Percentiles rank a stretch among this genome's conserved stretches.
Evolutionary conservation across 2,797 vertebrate species (phyloP).

Genomic region (Hephaestus fuliginosus): DNA sequence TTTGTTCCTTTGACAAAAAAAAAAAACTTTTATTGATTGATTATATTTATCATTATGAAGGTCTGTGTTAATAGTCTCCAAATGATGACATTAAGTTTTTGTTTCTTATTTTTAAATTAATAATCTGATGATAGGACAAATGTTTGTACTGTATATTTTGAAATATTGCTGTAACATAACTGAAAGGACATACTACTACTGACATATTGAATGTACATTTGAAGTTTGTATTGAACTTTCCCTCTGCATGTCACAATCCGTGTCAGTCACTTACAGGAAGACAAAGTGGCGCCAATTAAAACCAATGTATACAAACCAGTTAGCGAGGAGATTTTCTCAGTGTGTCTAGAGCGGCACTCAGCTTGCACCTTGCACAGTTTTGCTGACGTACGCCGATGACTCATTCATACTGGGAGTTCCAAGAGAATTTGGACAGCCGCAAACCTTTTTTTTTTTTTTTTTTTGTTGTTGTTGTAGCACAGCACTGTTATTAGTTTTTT

Average conservation of each 20-base stretch:
- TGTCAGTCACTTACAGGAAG: neutral
- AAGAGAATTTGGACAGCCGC: conserved; percentile 40
- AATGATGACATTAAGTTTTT: neutral
- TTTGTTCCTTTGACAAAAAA: neutral
- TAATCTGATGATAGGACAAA: neutral
- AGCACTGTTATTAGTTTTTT: conserved; percentile 45
- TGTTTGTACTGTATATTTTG: neutral
- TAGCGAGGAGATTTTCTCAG: conserved; percentile 7
- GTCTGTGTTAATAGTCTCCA: neutral
- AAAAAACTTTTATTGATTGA: neutral
- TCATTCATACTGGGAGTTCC: conserved; percentile 50
- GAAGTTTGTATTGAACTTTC: neutral
- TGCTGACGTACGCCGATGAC: conserved; percentile 45
- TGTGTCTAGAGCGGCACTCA: conserved; percentile 13
- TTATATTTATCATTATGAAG: neutral
- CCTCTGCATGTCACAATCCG: neutral
- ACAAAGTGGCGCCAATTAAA: neutral
- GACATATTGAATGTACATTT: neutral
- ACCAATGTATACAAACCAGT: neutral
- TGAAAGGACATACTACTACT: neutral
- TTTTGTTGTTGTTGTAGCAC: conserved; percentile 18
- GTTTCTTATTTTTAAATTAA: neutral
- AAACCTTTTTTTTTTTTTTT: conserved; percentile 10
- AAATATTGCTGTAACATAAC: neutral
- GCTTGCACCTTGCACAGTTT: conserved; percentile 58